Conservation (phyloP, 2,888 invertebrate species). For the Ectropis crepuscularia region DNA sequence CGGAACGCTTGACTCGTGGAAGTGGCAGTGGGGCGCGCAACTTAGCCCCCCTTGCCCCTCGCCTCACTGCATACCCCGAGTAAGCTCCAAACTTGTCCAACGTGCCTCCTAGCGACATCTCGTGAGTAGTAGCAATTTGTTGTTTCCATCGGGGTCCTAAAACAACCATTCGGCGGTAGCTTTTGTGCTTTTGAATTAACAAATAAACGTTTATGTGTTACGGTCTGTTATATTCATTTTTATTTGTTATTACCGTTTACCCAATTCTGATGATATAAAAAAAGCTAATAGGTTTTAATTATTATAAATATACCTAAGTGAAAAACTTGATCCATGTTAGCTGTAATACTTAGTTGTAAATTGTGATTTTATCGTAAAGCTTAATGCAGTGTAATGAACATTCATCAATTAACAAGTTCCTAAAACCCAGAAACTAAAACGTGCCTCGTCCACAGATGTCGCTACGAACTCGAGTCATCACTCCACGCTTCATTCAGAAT, state of each 20-base stretch:
- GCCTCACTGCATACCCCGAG: constrained; percentile 58
- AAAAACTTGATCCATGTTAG: no score
- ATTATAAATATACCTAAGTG: no score
- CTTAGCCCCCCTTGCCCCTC: constrained; percentile 55
- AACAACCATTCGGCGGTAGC: constrained; percentile 11
- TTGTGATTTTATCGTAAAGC: no score
- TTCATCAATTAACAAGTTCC: no score
- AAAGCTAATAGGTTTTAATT: no score
- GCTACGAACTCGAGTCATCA: constrained; percentile 16
- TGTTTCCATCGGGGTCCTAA: constrained; percentile 17
- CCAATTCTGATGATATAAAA: no score
- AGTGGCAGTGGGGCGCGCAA: constrained; percentile 78
- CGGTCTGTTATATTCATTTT: neutral
- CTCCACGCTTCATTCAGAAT: neutral
- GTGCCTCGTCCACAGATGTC: constrained; percentile 53
- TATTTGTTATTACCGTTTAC: no score
- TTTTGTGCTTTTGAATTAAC: constrained; percentile 16
- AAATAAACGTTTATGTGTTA: constrained; percentile 18
- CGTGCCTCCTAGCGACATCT: constrained; percentile 66
- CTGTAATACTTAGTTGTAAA: no score
- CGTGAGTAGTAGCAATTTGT: constrained; percentile 56
- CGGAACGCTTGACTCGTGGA: constrained; percentile 71
- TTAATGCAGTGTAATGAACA: no score
- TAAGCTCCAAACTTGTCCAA: constrained; percentile 56
- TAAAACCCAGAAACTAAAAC: constrained; percentile 6